Evolutionary conservation across 2,888 invertebrate genomes (phyloP).

Genomic region (Vannuccia rotundouncinata): DNA sequence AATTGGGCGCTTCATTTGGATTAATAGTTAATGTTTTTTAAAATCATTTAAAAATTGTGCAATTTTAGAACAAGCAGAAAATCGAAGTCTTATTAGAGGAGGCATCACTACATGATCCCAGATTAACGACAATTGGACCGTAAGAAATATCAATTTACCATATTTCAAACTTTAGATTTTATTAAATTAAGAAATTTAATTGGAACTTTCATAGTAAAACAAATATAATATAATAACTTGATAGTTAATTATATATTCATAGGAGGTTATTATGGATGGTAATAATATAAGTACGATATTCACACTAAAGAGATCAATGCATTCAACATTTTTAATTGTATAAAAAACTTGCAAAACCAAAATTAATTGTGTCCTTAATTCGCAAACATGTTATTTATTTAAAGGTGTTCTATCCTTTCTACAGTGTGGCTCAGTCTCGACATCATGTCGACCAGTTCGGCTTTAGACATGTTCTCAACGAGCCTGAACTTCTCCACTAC

Average conservation of each 20-base stretch:
- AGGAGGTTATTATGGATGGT: no score
- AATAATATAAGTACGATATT: no score
- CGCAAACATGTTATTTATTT: background rate
- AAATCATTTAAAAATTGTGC: no score
- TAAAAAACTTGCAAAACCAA: no score
- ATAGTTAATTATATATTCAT: no score
- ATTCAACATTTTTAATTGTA: no score
- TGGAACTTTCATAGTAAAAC: background rate
- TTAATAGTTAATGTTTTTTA: background rate
- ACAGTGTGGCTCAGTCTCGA: conserved; percentile 50
- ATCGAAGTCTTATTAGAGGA: background rate
- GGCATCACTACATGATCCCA: background rate
- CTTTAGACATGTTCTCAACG: conserved; percentile 57
- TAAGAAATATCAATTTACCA: background rate
- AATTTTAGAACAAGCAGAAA: background rate
- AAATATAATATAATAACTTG: background rate
- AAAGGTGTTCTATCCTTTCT: background rate
- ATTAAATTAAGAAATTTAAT: no score
- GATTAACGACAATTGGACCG: background rate
- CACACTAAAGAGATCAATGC: no score
- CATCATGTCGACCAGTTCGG: conserved; percentile 60
- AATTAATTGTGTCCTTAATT: no score
- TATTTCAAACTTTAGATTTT: no score
- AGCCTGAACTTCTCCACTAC: conserved; percentile 58
- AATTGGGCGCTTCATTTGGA: background rate